phyloP scores from a whole-genome alignment of 1,140 invertebrate genomes.

The Drosophila willistoni region DNA sequence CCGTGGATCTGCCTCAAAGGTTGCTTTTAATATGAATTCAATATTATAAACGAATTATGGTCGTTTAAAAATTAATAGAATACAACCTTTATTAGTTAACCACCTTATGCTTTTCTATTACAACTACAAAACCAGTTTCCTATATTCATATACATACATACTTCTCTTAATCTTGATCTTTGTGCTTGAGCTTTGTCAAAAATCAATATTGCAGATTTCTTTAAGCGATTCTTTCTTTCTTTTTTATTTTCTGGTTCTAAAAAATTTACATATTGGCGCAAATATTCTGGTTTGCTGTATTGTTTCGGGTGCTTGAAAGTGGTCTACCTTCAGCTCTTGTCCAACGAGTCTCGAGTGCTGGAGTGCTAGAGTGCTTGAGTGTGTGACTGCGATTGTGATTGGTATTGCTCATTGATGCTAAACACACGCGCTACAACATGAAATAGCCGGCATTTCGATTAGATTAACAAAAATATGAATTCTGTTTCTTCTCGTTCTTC shows the following conservation, averaged over 20 bases:
- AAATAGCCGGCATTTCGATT: constrained; percentile 2
- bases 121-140: background rate
- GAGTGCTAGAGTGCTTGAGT: constrained; percentile 10
- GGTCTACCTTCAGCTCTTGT: constrained; percentile 75
- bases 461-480: constrained; percentile 2
- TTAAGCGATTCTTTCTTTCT: background rate
- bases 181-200: background rate
- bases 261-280: constrained; percentile 14
- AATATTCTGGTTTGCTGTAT: constrained; percentile 48
- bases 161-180: constrained; percentile 2
- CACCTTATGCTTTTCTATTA: background rate
- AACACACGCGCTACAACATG: constrained; percentile 2
- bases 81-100: too few relatives aligned
- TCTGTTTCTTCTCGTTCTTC: background rate
- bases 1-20: too few relatives aligned
- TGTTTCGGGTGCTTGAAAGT: constrained; percentile 55
- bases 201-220: constrained; percentile 6
- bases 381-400: constrained; percentile 18
- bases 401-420: constrained; percentile 8
- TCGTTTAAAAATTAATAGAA: too few relatives aligned
- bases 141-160: background rate
- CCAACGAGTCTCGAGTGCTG: constrained; percentile 40
- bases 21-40: too few relatives aligned
- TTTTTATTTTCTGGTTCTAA: background rate
- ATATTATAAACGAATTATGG: too few relatives aligned